Evolutionary conservation across 2,797 vertebrate genomes (phyloP).

Genomic region (Gastrophryne carolinensis): DNA sequence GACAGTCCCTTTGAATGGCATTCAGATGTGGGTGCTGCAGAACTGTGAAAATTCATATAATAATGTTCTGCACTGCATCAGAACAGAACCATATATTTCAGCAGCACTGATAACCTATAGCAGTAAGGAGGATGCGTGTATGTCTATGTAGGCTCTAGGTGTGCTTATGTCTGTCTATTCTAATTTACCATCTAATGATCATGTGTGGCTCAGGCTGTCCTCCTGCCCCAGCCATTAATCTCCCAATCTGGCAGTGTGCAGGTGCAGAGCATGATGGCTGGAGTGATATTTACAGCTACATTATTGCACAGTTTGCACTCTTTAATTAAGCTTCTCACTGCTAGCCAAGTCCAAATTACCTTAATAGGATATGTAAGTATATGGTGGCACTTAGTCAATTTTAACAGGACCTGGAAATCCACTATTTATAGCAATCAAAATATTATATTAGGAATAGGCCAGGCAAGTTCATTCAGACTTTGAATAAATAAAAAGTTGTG

Average conservation of each 20-base stretch:
- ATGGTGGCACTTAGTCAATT: constrained; percentile 2
- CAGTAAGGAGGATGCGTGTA: no score
- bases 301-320: constrained; percentile 14
- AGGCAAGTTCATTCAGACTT: no score
- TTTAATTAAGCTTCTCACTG: not conserved
- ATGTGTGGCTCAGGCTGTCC: not conserved
- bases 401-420: not conserved
- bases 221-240: not conserved
- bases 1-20: no score
- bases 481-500: no score
- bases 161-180: not conserved
- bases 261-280: not conserved
- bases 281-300: not conserved
- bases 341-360: constrained; percentile 9
- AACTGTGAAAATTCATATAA: no score
- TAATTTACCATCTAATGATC: not conserved
- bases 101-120: no score
- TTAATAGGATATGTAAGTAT: constrained; percentile 22
- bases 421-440: constrained; percentile 11
- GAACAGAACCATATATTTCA: no score
- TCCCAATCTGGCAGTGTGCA: not conserved
- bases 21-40: no score
- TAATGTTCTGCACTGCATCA: no score
- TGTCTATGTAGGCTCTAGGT: no score
- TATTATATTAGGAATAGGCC: no score